Evolutionary conservation across 1,140 invertebrate genomes (phyloP), one percentile per base, ranked within the genome.

Genomic region (Sminthurides bifidus): DNA sequence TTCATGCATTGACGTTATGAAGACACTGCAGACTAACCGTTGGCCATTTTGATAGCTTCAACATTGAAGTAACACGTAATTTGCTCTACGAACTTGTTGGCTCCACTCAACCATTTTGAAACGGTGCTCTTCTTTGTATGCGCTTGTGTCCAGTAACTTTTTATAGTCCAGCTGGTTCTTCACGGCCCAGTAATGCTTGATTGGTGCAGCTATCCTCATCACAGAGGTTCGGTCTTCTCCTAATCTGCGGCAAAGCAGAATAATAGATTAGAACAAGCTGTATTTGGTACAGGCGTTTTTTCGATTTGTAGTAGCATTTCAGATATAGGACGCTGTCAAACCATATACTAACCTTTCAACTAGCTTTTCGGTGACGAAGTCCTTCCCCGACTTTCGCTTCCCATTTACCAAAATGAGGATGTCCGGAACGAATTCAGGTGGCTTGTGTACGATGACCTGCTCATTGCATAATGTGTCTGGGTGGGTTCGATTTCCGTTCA

Each of bases 81-180:
- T 87, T 67, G 80, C 67, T 2, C 73, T 70, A 62, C 93, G 73
- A 59, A 83, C 77, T 40, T 82, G 75, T 69, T 96, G 92, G 59
- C 92, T 87, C 91, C 92, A 98, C 60, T 79, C 74, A 26, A 92
- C 85, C 92, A 97, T 96, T 62, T 85, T 80, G 44, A 77, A 68
- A 31, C 93, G 74, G 72, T 88, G 86, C 54, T 77, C 74, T 73
- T 98, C 93, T 71, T 98, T 97, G 66, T 92, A 94, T 37, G 79
- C 73, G 43, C 82, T 79, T 70, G 86, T 77, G 68, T 83, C 81
- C 19, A 96, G 70, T 45, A 97, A 72, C 61, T 84, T 74, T 35
- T 79, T 68, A 51, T 84, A 76, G 71, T 93, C 78, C 23, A 97
- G 73, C 64, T 79, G 76, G 55, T 85, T 77, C 61, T 81, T 74